Percentiles rank a stretch among this genome's conserved stretches.
Conservation (phyloP, 2,113 vertebrate genomes). For the Gymnarchus niloticus region DNA sequence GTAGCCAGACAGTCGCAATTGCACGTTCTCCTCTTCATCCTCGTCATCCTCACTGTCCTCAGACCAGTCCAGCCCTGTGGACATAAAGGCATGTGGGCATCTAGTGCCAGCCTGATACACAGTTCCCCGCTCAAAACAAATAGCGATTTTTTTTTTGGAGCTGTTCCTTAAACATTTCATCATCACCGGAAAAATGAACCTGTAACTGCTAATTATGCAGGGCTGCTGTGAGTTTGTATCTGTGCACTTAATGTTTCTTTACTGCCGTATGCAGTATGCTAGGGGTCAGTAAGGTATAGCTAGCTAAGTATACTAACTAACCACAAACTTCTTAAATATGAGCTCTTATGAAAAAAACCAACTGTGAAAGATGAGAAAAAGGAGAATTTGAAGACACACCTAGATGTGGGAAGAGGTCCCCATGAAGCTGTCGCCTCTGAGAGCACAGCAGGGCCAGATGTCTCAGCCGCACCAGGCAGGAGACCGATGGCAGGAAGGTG, state of each 20-base stretch:
- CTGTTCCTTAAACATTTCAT: too few species aligned
- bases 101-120: neutral
- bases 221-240: too few species aligned
- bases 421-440: slow-evolving; percentile 78
- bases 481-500: slow-evolving; percentile 78
- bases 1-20: slow-evolving; percentile 71
- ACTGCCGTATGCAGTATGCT: too few species aligned
- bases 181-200: too few species aligned
- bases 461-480: slow-evolving; percentile 86
- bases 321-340: neutral
- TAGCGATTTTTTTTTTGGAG: too few species aligned
- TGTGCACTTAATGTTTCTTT: too few species aligned
- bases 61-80: slow-evolving; percentile 92
- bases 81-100: neutral
- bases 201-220: too few species aligned
- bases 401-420: slow-evolving; percentile 92
- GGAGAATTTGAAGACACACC: slow-evolving; percentile 56
- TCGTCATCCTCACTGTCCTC: slow-evolving; percentile 92
- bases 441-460: slow-evolving; percentile 93
- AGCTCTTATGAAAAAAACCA: neutral
- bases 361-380: neutral
- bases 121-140: neutral
- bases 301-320: too few species aligned
- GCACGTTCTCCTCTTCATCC: slow-evolving; percentile 72
- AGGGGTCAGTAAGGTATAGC: too few species aligned